Conservation (phyloP, 2,113 vertebrate genomes). For the Salvelinus namaycush region DNA sequence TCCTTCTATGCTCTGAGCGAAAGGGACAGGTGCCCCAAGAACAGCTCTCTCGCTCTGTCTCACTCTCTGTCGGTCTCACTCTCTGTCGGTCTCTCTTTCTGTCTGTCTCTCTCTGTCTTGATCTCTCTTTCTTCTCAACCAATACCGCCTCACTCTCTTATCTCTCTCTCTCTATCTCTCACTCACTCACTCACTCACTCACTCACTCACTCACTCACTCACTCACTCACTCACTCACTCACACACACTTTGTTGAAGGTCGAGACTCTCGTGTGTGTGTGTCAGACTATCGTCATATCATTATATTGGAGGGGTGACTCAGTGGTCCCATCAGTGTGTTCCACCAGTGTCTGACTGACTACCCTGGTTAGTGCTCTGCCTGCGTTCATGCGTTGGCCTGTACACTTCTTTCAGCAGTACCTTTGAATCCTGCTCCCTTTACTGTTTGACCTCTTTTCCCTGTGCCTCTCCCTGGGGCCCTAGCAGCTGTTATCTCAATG, state of each 20-base stretch:
- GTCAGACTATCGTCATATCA: conserved; percentile 56
- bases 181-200: too few relatives aligned
- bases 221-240: conserved; percentile 46
- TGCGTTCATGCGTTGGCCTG: conserved; percentile 3
- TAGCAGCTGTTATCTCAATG: conserved; percentile 79
- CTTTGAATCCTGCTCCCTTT: conserved; percentile 72
- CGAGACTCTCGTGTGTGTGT: conserved; percentile 27
- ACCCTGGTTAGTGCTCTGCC: background rate
- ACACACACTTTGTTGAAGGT: conserved; percentile 43
- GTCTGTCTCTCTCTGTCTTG: conserved; percentile 54
- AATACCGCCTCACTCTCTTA: conserved; percentile 63
- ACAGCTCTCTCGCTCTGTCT: conserved; percentile 45
- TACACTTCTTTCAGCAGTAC: conserved; percentile 58
- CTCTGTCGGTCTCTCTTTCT: conserved; percentile 52
- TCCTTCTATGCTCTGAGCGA: conserved; percentile 61
- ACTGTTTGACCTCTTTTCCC: conserved; percentile 77
- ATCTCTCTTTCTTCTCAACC: conserved; percentile 31
- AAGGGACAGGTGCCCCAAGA: conserved; percentile 68
- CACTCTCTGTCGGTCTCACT: conserved; percentile 51
- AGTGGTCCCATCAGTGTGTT: background rate
- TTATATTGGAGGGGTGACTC: conserved; percentile 1
- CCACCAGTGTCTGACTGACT: background rate
- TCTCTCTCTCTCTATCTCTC: background rate
- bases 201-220: too few relatives aligned
- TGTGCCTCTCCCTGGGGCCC: conserved; percentile 63